Percentiles rank a stretch among this genome's conserved stretches.
Evolutionary conservation across 2,113 vertebrate species (phyloP).

Genomic region (Caracal caracal): DNA sequence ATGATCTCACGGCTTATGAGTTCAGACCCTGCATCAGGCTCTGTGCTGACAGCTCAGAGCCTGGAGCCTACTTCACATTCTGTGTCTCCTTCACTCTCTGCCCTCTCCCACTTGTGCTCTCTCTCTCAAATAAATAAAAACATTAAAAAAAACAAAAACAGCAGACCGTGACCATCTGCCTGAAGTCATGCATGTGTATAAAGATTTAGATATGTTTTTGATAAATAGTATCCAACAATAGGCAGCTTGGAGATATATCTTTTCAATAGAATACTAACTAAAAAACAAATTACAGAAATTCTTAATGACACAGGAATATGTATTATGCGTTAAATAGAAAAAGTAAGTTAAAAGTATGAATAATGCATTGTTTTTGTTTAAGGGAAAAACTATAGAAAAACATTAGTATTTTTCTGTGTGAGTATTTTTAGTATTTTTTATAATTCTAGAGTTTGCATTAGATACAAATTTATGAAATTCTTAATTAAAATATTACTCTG

Average conservation of each 20-base stretch:
- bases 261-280: neutral
- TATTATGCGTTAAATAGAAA: neutral
- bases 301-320: neutral
- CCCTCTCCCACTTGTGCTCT: too few species aligned
- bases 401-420: neutral
- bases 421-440: neutral
- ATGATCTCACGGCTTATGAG: too few species aligned
- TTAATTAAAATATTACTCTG: neutral
- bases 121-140: too few species aligned
- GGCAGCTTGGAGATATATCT: neutral
- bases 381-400: constrained; percentile 22
- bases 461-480: neutral
- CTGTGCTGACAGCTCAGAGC: too few species aligned
- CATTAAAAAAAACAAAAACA: too few species aligned
- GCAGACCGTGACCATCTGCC: neutral
- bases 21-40: too few species aligned
- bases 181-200: neutral
- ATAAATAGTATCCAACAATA: neutral
- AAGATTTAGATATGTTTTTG: neutral
- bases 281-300: constrained; percentile 10
- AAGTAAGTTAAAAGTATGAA: neutral
- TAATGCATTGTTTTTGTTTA: neutral
- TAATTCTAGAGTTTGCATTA: constrained; percentile 18
- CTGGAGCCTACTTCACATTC: too few species aligned
- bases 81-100: too few species aligned